Base-by-base conservation (phyloP, 2,888 invertebrate species). In the Spisula subtruncata region DNA sequence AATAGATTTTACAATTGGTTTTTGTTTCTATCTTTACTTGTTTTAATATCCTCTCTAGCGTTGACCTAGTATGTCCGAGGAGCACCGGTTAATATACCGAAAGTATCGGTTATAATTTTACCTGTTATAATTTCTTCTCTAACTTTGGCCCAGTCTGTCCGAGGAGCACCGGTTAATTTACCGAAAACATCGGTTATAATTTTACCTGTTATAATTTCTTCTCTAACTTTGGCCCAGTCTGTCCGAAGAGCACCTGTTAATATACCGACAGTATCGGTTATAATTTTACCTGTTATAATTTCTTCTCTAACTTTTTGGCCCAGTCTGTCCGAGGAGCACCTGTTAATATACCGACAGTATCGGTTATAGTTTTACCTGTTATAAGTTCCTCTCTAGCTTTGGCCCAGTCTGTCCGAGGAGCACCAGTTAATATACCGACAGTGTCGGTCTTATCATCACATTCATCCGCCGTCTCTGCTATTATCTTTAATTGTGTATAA, bases 321-420 rank as follows among this genome's bases (percentile, higher is more conserved):
- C 99, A 99, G 89, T 98, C 97, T 84, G 98, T 97, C 91, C 99
- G 97, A 90, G 98, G 98, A 96, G 98, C 98, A 29, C 98, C 97
- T 0, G 99, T 99, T 54, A 99, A 97, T n/a, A 99, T 97, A 0
- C 99, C 99, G 14, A 99, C 97, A 35, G 98, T 98, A 97, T 95
- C 95, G 8, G 94, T 91, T 48, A 48, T 48, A 5, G 12, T 48
- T 48, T 48, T 48, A 12, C 48, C n/a, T n/a, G n/a, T n/a, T n/a
- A n/a, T n/a, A n/a, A n/a, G n/a, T n/a, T n/a, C n/a, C n/a, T n/a
- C n/a, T n/a, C n/a, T n/a, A n/a, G n/a, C n/a, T n/a, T n/a, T n/a
- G n/a, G n/a, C n/a, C n/a, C n/a, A n/a, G n/a, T n/a, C n/a, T n/a
- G n/a, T n/a, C n/a, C n/a, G n/a, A n/a, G n/a, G n/a, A n/a, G n/a